phyloP scores from a whole-genome alignment of 2,888 invertebrate genomes.

The Xestia xanthographa region DNA sequence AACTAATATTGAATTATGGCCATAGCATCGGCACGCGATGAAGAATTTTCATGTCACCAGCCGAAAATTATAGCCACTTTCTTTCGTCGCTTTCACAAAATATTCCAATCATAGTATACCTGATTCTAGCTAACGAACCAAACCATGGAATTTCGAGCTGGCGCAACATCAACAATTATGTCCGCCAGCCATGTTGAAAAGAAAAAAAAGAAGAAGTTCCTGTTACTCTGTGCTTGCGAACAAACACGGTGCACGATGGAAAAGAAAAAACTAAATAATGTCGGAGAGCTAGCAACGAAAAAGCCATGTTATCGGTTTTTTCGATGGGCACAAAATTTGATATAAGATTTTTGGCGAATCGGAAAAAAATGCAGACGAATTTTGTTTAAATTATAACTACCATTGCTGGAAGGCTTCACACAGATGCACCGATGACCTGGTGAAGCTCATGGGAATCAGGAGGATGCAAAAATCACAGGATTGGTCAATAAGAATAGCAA shows the following conservation, averaged over 20 bases:
- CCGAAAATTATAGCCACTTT: background rate
- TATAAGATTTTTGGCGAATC: background rate
- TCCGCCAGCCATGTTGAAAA: conserved; percentile 19
- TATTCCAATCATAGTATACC: conserved; percentile 7
- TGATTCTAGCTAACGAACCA: conserved; percentile 19
- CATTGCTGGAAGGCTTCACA: background rate
- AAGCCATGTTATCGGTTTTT: background rate
- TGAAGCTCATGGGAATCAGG: background rate
- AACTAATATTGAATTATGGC: background rate
- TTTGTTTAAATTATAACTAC: background rate
- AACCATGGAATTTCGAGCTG: conserved; percentile 7
- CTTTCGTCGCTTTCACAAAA: background rate
- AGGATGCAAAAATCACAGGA: background rate
- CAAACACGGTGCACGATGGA: conserved; percentile 28
- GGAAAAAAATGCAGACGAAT: background rate
- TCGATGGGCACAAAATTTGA: background rate
- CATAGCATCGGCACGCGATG: background rate
- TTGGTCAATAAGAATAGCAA: no score
- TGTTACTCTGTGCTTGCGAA: background rate
- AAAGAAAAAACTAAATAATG: conserved; percentile 21
- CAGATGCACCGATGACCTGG: background rate
- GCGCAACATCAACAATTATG: conserved; percentile 29
- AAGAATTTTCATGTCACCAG: background rate
- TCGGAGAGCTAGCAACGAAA: conserved; percentile 2
- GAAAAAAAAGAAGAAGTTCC: background rate